phyloP scores from a whole-genome alignment of 2,797 vertebrate genomes.

The Eulemur coronatus region DNA sequence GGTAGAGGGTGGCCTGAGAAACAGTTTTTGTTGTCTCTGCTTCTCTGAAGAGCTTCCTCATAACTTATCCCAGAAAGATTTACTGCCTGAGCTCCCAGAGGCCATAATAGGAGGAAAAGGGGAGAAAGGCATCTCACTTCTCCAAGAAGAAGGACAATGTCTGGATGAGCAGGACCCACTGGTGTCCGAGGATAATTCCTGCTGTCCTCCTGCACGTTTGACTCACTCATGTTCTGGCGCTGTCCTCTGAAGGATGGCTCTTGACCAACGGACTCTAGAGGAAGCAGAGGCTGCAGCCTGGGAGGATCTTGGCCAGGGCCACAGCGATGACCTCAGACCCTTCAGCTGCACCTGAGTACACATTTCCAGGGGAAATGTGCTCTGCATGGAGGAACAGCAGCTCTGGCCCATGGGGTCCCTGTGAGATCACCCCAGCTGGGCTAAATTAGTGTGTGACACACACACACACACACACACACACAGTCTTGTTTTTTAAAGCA shows the following conservation, averaged over 20 bases:
- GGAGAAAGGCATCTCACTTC: not conserved
- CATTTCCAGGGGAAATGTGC: constrained; percentile 76
- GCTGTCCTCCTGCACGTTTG: constrained; percentile 80
- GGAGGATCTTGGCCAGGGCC: constrained; percentile 81
- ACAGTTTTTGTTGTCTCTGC: not conserved
- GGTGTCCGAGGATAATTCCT: constrained; percentile 80
- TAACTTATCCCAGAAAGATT: not conserved
- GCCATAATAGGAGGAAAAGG: not conserved
- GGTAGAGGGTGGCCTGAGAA: not conserved
- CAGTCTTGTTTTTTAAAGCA: not conserved
- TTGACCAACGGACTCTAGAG: constrained; percentile 82
- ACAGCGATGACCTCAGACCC: constrained; percentile 83
- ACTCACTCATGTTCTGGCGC: constrained; percentile 79
- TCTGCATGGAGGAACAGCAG: constrained; percentile 61
- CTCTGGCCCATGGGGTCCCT: constrained; percentile 43
- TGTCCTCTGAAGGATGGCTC: constrained; percentile 81
- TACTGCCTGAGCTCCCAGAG: not conserved
- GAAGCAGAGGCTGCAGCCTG: constrained; percentile 78
- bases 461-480: not conserved
- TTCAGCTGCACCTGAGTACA: constrained; percentile 82
- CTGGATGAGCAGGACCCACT: not conserved
- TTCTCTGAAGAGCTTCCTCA: constrained; percentile 66
- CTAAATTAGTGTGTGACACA: constrained; percentile 34
- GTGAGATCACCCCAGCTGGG: constrained; percentile 76
- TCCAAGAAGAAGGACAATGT: constrained; percentile 44